Evolutionary conservation across 2,797 vertebrate species (phyloP).

Genomic region (Muscicapa striata): DNA sequence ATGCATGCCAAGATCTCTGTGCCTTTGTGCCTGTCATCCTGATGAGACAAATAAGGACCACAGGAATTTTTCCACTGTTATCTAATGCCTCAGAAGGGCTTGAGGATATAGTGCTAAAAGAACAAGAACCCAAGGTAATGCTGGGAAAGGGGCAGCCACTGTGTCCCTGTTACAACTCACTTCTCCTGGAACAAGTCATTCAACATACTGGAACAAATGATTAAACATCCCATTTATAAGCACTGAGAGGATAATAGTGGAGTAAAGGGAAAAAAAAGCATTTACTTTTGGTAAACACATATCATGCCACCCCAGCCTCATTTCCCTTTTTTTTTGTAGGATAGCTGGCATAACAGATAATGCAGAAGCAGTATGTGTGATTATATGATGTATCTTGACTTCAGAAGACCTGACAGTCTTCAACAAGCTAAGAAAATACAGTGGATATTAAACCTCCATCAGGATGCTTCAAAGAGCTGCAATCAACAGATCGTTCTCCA

Average conservation of each 20-base stretch:
- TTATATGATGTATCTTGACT: not conserved
- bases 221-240: not conserved
- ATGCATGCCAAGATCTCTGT: not conserved
- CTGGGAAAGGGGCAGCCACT: not conserved
- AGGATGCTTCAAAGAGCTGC: not conserved
- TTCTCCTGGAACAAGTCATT: not conserved
- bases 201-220: not conserved
- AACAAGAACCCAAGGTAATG: not conserved
- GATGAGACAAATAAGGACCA: not conserved
- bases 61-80: not conserved
- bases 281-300: not conserved
- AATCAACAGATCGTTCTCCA: not conserved
- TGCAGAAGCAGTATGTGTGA: not conserved
- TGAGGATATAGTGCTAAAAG: not conserved
- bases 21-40: not conserved
- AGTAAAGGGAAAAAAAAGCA: not conserved
- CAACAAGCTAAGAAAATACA: not conserved
- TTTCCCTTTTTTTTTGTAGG: not conserved
- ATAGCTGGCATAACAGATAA: not conserved
- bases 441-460: not conserved
- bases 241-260: not conserved
- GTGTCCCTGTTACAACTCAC: rapidly evolving
- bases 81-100: not conserved
- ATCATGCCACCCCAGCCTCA: not conserved
- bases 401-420: not conserved